Base-by-base conservation (phyloP, 2,888 invertebrate genomes). In the Caradrina clavipalpis region DNA sequence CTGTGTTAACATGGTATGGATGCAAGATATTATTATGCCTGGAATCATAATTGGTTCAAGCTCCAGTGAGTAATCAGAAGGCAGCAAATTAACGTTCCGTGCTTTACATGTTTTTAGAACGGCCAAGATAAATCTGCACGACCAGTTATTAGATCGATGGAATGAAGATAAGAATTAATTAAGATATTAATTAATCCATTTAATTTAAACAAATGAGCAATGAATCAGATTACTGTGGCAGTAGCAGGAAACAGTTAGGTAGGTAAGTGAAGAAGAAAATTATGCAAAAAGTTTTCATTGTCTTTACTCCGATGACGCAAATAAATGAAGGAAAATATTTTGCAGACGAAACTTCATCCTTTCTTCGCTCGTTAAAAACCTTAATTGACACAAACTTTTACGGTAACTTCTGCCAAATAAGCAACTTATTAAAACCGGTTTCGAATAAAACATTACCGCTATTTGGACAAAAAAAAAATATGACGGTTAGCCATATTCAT, bases 401-500 rank as follows among this genome's bases (percentile, higher is more conserved):
- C 73, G 78, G 82, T 73, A 77, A 80, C 62, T 71, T 80, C 65
- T 77, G 63, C 82, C 70, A 80, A 84, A 87, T 85, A 86, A 85
- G 70, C 64, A 71, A 68, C 54, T 49, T 81, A 84, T 63, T 63
- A 78, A 81, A 89, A 89, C 88, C 78, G 80, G 89, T 87, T 86
- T 78, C 50, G 66, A 82, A 86, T 83, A 73, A 78, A 82, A 84
- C 86, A 81, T 72, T 80, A 87, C 89, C 87, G 89, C 73, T 88
- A 71, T 21, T 11, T 22, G 53, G 10, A 66, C 61, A 73, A 81
- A 74, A 74, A 73, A 81, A 74, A 74, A 69, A 59, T 53, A 73
- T 55, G 71, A 71, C 63, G 54, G 61, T 67, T 70, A 69, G 60
- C 82, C 60, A 81, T 82, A 81, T 74, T 81, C 61, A 72, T 70